Conservation (phyloP, 2,113 vertebrate genomes). For the Colinus virginianus region DNA sequence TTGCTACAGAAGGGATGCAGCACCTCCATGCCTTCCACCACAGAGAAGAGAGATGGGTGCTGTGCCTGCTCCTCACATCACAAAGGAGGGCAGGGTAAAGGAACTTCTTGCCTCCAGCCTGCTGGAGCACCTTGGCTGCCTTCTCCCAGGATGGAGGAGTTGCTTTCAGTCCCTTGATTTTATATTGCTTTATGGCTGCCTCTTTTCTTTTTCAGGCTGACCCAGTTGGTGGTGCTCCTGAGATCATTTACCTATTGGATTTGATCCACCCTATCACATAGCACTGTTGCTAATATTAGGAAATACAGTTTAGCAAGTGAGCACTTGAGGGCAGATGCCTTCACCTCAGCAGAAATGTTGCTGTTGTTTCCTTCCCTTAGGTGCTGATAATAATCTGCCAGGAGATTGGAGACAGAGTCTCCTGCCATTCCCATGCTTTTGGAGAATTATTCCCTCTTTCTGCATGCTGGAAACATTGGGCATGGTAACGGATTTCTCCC, state of each 20-base stretch:
- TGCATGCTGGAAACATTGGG: not conserved
- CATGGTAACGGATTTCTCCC: not conserved
- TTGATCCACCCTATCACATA: not conserved
- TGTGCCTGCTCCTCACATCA: not conserved
- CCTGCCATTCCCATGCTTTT: not conserved
- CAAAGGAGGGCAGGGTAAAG: not conserved
- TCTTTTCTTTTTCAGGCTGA: not conserved
- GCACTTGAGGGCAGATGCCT: not conserved
- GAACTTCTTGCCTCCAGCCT: not conserved
- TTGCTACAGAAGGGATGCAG: not conserved
- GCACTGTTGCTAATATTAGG: not conserved
- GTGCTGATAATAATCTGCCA: fast-evolving
- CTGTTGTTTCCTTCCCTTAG: not conserved
- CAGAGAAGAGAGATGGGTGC: not conserved
- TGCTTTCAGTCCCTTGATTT: not conserved
- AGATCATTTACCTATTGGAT: not conserved
- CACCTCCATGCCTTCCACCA: not conserved
- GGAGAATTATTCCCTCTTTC: not conserved
- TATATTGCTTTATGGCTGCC: not conserved
- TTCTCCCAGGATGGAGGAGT: not conserved
- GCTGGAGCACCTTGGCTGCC: not conserved
- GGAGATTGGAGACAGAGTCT: not conserved
- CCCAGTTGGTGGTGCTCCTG: not conserved
- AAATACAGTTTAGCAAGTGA: not conserved
- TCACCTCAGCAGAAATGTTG: not conserved